Conservation (phyloP, 2,113 vertebrate genomes). For the Lates calcarifer region DNA sequence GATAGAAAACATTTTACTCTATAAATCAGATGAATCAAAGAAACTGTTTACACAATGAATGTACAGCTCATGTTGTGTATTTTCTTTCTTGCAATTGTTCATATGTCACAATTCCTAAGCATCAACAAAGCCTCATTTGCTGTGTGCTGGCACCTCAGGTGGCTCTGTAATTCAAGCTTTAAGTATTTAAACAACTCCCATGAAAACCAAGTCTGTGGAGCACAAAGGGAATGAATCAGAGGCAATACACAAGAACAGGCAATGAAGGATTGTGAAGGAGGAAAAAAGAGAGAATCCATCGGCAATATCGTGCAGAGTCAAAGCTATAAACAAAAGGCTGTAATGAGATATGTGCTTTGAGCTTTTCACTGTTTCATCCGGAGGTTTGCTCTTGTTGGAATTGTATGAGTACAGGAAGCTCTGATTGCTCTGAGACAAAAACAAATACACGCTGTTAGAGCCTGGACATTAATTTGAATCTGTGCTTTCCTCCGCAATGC, state of each 20-base stretch:
- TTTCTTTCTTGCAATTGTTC: too few relatives aligned
- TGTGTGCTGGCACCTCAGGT: constrained; percentile 9
- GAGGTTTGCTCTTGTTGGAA: constrained; percentile 58
- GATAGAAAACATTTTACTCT: neutral
- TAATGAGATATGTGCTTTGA: constrained; percentile 76
- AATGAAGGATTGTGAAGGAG: neutral
- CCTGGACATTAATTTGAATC: constrained; percentile 59
- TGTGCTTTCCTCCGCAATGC: constrained; percentile 20
- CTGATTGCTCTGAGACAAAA: constrained; percentile 66
- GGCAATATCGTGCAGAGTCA: constrained; percentile 31
- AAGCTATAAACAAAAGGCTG: constrained; percentile 71
- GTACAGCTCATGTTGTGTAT: neutral
- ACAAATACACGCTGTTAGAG: constrained; percentile 57
- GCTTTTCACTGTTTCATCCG: constrained; percentile 46
- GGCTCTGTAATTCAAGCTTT: constrained; percentile 8
- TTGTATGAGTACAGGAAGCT: constrained; percentile 33
- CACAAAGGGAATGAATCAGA: constrained; percentile 37
- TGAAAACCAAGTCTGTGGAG: constrained; percentile 35
- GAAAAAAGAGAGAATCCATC: constrained; percentile 39
- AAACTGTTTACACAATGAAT: neutral
- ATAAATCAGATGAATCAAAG: neutral
- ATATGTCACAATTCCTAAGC: neutral
- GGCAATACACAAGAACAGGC: neutral
- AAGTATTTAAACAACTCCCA: constrained; percentile 40
- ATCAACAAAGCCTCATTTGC: neutral